phyloP scores from a whole-genome alignment of 2,888 invertebrate genomes.

The Petrolisthes cinctipes region DNA sequence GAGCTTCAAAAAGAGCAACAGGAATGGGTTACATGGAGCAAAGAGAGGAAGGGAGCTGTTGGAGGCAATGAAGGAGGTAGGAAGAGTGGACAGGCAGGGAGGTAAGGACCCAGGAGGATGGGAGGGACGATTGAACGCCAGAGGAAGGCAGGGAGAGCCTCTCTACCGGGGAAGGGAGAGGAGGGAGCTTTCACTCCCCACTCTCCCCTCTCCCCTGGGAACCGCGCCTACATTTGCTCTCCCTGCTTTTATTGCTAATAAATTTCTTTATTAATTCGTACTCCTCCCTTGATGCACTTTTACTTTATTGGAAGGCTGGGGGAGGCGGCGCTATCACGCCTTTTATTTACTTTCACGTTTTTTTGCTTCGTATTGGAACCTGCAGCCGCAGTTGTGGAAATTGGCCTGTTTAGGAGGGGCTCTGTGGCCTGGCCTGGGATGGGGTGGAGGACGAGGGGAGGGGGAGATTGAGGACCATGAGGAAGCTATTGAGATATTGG shows the following conservation, averaged over 20 bases:
- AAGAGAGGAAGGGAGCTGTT: no score
- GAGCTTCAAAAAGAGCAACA: no score
- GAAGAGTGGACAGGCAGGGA: background rate
- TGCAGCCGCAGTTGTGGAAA: slow-evolving; percentile 35
- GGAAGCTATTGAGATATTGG: no score
- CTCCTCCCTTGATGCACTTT: slow-evolving; percentile 55
- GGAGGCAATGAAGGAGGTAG: background rate
- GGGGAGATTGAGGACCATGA: background rate
- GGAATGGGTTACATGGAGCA: no score
- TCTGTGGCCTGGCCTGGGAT: background rate
- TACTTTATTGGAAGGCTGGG: slow-evolving; percentile 37
- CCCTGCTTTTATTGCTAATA: slow-evolving; percentile 59
- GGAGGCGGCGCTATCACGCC: slow-evolving; percentile 6
- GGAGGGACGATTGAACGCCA: no score
- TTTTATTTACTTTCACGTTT: slow-evolving; percentile 48
- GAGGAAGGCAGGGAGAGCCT: no score
- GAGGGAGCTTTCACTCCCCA: background rate
- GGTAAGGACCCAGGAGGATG: background rate
- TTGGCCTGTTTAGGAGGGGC: slow-evolving; percentile 22
- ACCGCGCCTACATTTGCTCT: slow-evolving; percentile 47
- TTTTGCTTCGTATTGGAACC: slow-evolving; percentile 31
- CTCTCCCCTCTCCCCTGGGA: slow-evolving; percentile 33
- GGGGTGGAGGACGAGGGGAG: background rate
- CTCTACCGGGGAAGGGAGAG: background rate
- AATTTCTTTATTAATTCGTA: slow-evolving; percentile 62